Conservation (phyloP, 2,888 invertebrate species). For the Parasteatoda lunata region DNA sequence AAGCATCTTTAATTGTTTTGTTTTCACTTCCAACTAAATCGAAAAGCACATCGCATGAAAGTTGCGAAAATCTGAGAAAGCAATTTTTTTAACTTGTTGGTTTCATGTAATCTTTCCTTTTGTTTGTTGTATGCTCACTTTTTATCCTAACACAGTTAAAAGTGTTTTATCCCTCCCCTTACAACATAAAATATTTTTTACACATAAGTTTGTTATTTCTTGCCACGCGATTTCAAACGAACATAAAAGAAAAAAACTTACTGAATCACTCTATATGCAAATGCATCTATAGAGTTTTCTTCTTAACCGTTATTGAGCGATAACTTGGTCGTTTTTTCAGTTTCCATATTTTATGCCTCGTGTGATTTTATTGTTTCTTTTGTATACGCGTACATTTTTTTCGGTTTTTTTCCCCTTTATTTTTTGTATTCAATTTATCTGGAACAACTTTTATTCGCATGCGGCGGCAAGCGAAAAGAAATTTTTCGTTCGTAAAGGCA, state of each 20-base stretch:
- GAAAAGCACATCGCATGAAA: too few species aligned
- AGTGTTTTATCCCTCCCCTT: not conserved
- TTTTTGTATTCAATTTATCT: not conserved
- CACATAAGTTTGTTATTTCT: not conserved
- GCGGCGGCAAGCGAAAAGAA: not conserved
- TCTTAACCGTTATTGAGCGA: not conserved
- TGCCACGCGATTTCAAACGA: not conserved
- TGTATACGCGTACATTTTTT: not conserved
- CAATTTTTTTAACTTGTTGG: not conserved
- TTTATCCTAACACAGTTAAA: not conserved
- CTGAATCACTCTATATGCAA: conserved; percentile 3
- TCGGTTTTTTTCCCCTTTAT: not conserved
- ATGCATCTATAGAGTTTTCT: not conserved
- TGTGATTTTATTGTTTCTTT: conserved; percentile 2
- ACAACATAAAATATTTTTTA: not conserved
- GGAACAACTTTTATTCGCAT: not conserved
- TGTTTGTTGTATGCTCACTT: not conserved
- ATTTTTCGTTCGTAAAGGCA: not conserved
- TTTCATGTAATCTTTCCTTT: not conserved
- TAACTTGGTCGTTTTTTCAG: not conserved
- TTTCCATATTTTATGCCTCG: not conserved
- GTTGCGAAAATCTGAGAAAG: not conserved
- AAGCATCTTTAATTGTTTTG: too few species aligned
- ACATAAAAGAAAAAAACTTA: not conserved
- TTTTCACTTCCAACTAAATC: too few species aligned